These are phyloP conservation scores for Drosophila pallidifrons DNA, from an alignment of 1,140 invertebrate species.

Conservation along the genomic window DNA sequence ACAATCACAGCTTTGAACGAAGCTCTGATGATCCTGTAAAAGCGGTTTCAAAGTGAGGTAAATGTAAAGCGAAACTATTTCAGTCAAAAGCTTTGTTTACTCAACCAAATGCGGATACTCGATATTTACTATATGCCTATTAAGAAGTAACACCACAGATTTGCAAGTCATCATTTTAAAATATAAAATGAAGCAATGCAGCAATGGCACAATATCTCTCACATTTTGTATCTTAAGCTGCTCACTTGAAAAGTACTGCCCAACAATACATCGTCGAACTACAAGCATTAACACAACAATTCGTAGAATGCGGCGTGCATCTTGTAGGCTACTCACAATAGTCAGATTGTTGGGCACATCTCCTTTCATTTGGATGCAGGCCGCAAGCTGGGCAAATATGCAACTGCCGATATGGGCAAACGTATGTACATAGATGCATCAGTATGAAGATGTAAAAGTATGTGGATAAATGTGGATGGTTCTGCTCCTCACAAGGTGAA, in stretches of 20 bases:
- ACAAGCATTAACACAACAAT: not conserved
- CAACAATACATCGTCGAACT: not conserved
- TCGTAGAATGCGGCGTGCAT: no score
- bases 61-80: not conserved
- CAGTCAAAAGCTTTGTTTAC: no score
- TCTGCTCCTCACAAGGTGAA: not conserved
- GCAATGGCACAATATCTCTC: no score
- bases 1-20: slow-evolving; percentile 56
- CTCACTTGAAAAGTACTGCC: not conserved
- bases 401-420: slow-evolving; percentile 19
- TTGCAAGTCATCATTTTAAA: no score
- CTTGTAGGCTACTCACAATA: no score
- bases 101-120: no score
- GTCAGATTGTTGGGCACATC: no score
- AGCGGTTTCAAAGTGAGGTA: not conserved
- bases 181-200: no score
- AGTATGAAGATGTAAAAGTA: not conserved
- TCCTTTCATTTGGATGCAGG: slow-evolving; percentile 38
- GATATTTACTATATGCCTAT: no score
- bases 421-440: not conserved
- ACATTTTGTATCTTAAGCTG: no score
- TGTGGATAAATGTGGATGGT: not conserved
- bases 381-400: slow-evolving; percentile 57
- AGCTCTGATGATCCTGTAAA: slow-evolving; percentile 48
- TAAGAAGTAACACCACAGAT: no score